These are phyloP conservation scores for Eulemur rufifrons DNA, from an alignment of 2,113 vertebrate species.

Conservation along the genomic window DNA sequence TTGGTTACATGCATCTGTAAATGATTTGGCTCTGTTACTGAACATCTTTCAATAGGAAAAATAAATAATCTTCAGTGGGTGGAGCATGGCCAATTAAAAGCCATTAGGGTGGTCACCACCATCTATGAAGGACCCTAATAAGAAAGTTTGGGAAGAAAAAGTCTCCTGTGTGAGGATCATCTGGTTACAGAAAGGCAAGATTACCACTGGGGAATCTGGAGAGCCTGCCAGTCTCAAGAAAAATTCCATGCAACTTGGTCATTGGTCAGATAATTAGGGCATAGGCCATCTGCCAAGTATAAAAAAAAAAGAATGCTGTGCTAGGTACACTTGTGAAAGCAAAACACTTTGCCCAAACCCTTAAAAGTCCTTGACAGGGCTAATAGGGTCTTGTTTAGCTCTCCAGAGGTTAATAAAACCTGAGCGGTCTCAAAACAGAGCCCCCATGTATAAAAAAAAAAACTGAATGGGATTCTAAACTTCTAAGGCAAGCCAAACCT, in stretches of 20 bases:
- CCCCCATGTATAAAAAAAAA: too few relatives aligned
- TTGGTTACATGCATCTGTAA: neutral
- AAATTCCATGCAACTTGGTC: neutral
- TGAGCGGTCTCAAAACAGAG: neutral
- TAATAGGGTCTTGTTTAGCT: neutral
- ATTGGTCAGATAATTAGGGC: neutral
- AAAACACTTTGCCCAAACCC: neutral
- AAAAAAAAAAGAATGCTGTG: neutral
- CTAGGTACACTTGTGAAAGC: neutral
- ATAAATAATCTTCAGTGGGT: neutral
- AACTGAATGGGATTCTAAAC: neutral
- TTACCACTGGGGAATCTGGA: neutral
- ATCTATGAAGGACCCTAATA: neutral
- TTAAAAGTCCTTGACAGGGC: neutral
- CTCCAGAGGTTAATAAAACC: neutral
- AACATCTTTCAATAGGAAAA: neutral
- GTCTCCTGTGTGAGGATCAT: neutral
- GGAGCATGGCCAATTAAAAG: neutral
- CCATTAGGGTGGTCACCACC: neutral
- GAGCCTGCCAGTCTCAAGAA: neutral
- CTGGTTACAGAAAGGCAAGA: neutral
- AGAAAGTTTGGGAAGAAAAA: neutral
- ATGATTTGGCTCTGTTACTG: neutral
- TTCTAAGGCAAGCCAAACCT: neutral
- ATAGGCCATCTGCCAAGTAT: neutral